Base-by-base conservation (phyloP, 1,140 invertebrate genomes). In the Listronotus bonariensis region DNA sequence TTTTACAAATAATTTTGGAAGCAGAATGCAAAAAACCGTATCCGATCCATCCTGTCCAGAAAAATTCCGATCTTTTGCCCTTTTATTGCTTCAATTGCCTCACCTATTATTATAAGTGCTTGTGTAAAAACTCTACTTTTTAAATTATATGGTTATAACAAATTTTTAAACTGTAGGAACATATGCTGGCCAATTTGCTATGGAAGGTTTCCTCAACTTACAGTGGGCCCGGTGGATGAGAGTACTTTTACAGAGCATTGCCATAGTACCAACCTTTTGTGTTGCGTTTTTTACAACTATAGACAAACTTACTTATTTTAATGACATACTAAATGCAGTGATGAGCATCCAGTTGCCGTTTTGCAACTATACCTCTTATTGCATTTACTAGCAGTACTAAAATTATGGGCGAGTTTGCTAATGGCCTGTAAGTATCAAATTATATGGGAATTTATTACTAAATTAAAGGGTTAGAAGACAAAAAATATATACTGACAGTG, bases 191-290 rank as follows among this genome's bases (percentile, higher is more conserved):
- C 89, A 91, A 71, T 90, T 91, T 77, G 86, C 88, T 0, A 91
- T 91, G 89, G 89, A 91, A 68, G 95, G 95, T 7, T 97, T 97
- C 75, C 80, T 97, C 6, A 93, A 96, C 78, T 81, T 97, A 9
- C 88, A 89, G 73, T 96, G 93, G 93, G 86, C 90, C 3, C 80
- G 92, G 43, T 97, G 95, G 95, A 91, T 92, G 76, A 79, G 95
- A 79, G 92, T 97, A 7, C 78, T 7, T 84, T 95, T 48, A 97
- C 95, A 0, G 65, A 85, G 87, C 0, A 92, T 97, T 68, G 95
- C 95, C 17, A 96, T 97, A 68, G 80, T 91, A 8, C 95, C 95
- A 6, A 97, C 95, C 12, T 88, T 97, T 68, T 83, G 90, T 18
- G 80, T 95, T 0, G 91, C 94, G 3, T 86, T 89, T 68, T 92